Evolutionary conservation across 2,797 vertebrate species (phyloP), one percentile per base, ranked within the genome.

Genomic region (Hydrocynus forskahlii): DNA sequence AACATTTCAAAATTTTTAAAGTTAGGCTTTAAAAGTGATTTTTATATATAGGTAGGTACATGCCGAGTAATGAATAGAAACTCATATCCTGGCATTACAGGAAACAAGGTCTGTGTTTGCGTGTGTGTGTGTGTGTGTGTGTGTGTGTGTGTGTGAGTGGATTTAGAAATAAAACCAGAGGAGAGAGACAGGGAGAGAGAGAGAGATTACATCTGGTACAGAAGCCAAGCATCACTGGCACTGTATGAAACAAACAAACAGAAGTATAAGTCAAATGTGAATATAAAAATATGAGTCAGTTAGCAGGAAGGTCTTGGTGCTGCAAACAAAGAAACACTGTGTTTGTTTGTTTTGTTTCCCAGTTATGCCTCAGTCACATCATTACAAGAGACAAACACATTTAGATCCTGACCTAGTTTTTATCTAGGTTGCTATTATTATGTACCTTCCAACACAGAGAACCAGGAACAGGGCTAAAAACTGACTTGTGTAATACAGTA

Each of bases 221-320:
- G 60, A 35, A 78, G 12, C 2, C 25, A 40, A 17, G 13, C 25
- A 59, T 69, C 35, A 45, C 13, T 45, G 23, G 23, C 5, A 35
- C 7, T 10, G 21, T 62, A n/a, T 43, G 0, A 60, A 75, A 68
- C 48, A 80, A 80, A 17, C 19, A 48, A 57, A 13, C 52, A 35
- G 19, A 16, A 1, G 4, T 40, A 52, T 70, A 29, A 76, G 69
- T 23, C 62, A 60, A 77, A 75, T 29, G 13, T 8, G 38, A 21
- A 75, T 78, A 59, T 67, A 77, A 83, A 82, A 43, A 62, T 69
- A 45, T 55, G 52, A 57, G 48, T 52, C 54, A 71, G 50, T 79
- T 62, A 55, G 6, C 45, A 79, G 71, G 52, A 81, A 84, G 48
- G 14, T 71, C 13, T 3, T 19, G 12, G 29, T 55, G 62, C 21